Conservation (phyloP, 2,113 vertebrate species). For the Phyllostomus hastatus region DNA sequence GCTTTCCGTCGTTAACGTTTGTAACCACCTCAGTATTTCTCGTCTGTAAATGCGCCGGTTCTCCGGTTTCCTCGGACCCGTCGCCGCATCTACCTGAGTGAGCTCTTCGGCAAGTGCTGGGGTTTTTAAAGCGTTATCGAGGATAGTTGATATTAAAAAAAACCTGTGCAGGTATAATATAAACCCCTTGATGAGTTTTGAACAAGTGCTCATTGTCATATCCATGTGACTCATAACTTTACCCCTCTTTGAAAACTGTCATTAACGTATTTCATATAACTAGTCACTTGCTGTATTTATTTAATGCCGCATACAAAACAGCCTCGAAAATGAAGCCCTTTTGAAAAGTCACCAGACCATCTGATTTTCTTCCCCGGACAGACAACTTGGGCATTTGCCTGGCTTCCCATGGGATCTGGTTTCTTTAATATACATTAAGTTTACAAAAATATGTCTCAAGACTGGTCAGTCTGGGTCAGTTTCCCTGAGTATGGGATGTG, state of each 20-base stretch:
- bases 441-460: background rate
- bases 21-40: background rate
- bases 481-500: background rate
- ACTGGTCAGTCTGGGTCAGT: background rate
- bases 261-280: no score
- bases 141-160: background rate
- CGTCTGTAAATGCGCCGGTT: rapidly evolving
- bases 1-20: background rate
- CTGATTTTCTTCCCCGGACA: background rate
- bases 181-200: background rate
- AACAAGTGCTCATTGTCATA: background rate
- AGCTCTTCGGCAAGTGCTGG: background rate
- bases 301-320: background rate
- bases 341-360: background rate
- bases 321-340: background rate
- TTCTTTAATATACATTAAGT: background rate
- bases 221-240: background rate
- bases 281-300: background rate
- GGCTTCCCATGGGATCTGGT: no score
- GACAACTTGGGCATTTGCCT: background rate
- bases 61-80: background rate
- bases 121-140: background rate
- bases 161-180: rapidly evolving
- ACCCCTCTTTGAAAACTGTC: no score
- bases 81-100: background rate